These are phyloP conservation scores for Flabesymbios commensalis DNA, from an alignment of 2,888 invertebrate genomes.

Conservation along the genomic window DNA sequence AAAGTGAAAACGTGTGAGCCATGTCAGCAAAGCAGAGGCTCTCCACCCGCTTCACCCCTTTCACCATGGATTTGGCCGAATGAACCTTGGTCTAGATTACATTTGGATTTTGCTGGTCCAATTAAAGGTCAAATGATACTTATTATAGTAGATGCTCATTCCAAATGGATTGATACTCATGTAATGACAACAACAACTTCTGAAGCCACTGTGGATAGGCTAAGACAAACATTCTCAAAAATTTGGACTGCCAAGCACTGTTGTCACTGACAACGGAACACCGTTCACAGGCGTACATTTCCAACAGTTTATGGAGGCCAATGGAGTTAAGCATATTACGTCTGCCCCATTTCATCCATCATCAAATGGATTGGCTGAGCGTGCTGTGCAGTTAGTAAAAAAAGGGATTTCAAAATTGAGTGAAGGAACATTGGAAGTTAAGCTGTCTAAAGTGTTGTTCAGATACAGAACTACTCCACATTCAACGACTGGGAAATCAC, in stretches of 20 bases:
- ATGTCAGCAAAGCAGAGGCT: slow-evolving; percentile 17
- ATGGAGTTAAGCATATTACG: slow-evolving; percentile 11
- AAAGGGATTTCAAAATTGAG: background rate
- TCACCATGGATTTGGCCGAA: slow-evolving; percentile 41
- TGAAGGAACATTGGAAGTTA: background rate
- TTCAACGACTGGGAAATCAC: background rate
- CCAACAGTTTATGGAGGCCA: slow-evolving; percentile 20
- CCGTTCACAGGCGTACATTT: slow-evolving; percentile 35
- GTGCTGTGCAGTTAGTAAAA: background rate
- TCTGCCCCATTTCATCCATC: background rate
- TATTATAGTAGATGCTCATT: slow-evolving; percentile 35
- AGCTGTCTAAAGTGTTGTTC: background rate
- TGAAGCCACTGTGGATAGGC: slow-evolving; percentile 27
- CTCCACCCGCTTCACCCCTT: slow-evolving; percentile 34
- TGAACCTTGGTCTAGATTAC: slow-evolving; percentile 39
- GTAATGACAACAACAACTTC: slow-evolving; percentile 15
- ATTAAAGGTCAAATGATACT: slow-evolving; percentile 31
- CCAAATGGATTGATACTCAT: slow-evolving; percentile 36
- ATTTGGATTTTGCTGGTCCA: slow-evolving; percentile 42
- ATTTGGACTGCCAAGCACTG: slow-evolving; percentile 31
- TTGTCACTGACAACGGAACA: slow-evolving; percentile 39
- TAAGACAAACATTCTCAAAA: slow-evolving; percentile 31
- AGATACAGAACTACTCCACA: slow-evolving; percentile 6
- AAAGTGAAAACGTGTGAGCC: slow-evolving; percentile 7
- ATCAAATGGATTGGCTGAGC: background rate